Evolutionary conservation across 2,113 vertebrate species (phyloP).

Genomic region (Hirundichthys speculiger): DNA sequence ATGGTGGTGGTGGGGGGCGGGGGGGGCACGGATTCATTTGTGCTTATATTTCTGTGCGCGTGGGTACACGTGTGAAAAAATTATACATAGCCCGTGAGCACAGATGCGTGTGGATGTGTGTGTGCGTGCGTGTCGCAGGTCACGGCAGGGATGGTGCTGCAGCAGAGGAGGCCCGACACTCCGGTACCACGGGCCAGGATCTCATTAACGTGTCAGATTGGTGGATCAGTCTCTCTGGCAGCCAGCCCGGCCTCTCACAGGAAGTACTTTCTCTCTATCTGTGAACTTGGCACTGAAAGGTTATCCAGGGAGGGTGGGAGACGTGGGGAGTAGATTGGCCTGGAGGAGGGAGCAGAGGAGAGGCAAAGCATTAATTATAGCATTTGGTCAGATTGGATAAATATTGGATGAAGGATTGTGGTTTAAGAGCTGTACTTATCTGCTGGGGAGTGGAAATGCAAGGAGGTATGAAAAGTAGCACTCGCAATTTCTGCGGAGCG

Average conservation of each 20-base stretch:
- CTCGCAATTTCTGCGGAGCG: conserved; percentile 15
- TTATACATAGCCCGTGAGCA: conserved; percentile 29
- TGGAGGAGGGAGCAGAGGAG: conserved; percentile 35
- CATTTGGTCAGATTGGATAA: conserved; percentile 75
- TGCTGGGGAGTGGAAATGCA: conserved; percentile 20
- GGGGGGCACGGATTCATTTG: conserved; percentile 28
- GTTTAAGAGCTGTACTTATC: conserved; percentile 54
- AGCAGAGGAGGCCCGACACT: conserved; percentile 82
- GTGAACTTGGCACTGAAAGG: conserved; percentile 77
- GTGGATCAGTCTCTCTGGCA: conserved; percentile 88
- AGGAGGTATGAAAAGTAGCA: conserved; percentile 22
- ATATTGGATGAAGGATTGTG: conserved; percentile 62
- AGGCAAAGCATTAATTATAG: conserved; percentile 67
- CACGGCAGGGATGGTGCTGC: conserved; percentile 61
- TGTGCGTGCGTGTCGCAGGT: conserved; percentile 46
- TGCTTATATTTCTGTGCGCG: conserved; percentile 28
- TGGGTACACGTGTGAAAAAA: conserved; percentile 49
- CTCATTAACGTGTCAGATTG: conserved; percentile 97
- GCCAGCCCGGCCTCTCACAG: conserved; percentile 82
- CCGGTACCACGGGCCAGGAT: conserved; percentile 82
- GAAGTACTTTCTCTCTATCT: conserved; percentile 77
- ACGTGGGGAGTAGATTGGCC: conserved; percentile 50
- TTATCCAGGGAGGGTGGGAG: conserved; percentile 56
- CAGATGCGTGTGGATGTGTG: conserved; percentile 24
- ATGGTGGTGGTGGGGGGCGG: conserved; percentile 9